These are phyloP conservation scores for Malurus melanocephalus DNA, from an alignment of 2,113 vertebrate species.

Conservation along the genomic window DNA sequence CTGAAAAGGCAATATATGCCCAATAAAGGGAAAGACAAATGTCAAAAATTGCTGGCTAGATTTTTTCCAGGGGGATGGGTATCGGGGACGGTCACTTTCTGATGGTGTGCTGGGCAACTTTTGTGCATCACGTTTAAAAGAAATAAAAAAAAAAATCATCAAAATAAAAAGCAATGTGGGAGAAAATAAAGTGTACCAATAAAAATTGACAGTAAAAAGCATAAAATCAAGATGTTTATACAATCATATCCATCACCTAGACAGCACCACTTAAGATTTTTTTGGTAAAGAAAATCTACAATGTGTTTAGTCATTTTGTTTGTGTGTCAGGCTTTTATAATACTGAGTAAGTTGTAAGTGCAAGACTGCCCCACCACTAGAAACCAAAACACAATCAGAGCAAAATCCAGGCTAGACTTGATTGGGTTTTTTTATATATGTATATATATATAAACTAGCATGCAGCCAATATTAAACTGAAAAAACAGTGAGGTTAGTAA, in stretches of 20 bases:
- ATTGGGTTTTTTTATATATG: slow-evolving; percentile 73
- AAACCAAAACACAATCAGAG: slow-evolving; percentile 87
- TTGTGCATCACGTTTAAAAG: slow-evolving; percentile 61
- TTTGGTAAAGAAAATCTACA: slow-evolving; percentile 75
- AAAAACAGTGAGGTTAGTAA: slow-evolving; percentile 92
- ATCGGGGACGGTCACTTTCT: slow-evolving; percentile 69
- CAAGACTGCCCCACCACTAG: slow-evolving; percentile 88
- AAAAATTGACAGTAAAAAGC: slow-evolving; percentile 78
- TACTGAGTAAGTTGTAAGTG: slow-evolving; percentile 82
- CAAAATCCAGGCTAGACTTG: slow-evolving; percentile 91
- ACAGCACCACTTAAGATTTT: slow-evolving; percentile 79
- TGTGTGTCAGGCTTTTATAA: slow-evolving; percentile 77
- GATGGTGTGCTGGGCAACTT: slow-evolving; percentile 82
- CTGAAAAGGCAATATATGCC: slow-evolving; percentile 69
- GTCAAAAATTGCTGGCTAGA: slow-evolving; percentile 76
- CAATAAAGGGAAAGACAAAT: slow-evolving; percentile 73
- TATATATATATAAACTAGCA: slow-evolving; percentile 77
- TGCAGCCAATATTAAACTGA: slow-evolving; percentile 88
- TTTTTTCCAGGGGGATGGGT: slow-evolving; percentile 62
- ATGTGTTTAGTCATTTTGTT: slow-evolving; percentile 86
- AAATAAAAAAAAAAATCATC: neutral
- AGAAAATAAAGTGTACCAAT: slow-evolving; percentile 68
- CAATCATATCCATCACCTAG: slow-evolving; percentile 90
- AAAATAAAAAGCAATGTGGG: slow-evolving; percentile 54
- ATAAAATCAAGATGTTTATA: slow-evolving; percentile 89